Conservation (phyloP, 2,888 invertebrate genomes). For the Heteromyza rotundicornis region DNA sequence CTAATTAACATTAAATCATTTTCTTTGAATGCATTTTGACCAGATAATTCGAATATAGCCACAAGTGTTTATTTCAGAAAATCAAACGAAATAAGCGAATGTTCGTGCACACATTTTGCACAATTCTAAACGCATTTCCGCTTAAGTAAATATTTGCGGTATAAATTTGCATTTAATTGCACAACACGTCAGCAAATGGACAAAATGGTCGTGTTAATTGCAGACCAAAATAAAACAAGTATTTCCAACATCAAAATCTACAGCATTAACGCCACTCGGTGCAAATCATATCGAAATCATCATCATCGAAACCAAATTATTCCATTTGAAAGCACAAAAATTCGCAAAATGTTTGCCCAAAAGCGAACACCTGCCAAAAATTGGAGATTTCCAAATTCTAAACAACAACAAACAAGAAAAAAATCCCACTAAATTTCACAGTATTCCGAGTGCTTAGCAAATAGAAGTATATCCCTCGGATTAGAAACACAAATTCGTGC, state of each 20-base stretch:
- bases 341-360: neutral
- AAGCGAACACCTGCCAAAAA: slow-evolving; percentile 1
- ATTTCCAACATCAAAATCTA: neutral
- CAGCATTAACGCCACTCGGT: neutral
- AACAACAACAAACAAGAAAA: neutral
- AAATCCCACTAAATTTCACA: neutral
- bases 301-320: neutral
- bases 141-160: slow-evolving; percentile 27
- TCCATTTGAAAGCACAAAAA: neutral
- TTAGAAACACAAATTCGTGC: slow-evolving; percentile 32
- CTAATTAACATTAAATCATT: too few species aligned
- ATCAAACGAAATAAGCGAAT: too few species aligned
- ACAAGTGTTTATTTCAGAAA: neutral
- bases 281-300: neutral
- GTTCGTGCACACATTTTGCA: too few species aligned
- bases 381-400: neutral
- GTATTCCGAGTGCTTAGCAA: neutral
- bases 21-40: too few species aligned
- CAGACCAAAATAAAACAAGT: neutral
- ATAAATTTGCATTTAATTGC: slow-evolving; percentile 6
- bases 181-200: neutral
- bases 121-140: slow-evolving; percentile 19
- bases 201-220: neutral
- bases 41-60: neutral
- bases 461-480: slow-evolving; percentile 21